Evolutionary conservation across 2,797 vertebrate genomes (phyloP).

Genomic region (Danio choprae): DNA sequence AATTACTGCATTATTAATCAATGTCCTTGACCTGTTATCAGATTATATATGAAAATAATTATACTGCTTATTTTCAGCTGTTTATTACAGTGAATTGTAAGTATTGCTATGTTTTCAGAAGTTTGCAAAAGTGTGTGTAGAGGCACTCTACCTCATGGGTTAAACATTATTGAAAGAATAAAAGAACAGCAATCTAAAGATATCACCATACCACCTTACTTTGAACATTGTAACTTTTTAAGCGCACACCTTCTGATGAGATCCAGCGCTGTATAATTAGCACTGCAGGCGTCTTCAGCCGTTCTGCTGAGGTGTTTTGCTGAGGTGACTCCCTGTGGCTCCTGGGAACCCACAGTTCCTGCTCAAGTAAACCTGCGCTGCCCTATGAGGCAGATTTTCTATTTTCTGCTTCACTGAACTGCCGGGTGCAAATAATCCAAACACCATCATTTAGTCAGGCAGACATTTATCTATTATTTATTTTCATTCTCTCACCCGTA

Average conservation of each 20-base stretch:
- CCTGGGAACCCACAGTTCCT: slow-evolving; percentile 19
- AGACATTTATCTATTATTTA: slow-evolving; percentile 66
- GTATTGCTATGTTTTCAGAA: neutral
- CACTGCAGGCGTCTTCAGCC: neutral
- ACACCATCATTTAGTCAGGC: slow-evolving; percentile 81
- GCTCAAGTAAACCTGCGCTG: slow-evolving; percentile 60
- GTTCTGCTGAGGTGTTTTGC: slow-evolving; percentile 18
- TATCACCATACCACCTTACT: neutral
- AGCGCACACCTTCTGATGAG: neutral
- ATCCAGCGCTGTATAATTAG: slow-evolving; percentile 20
- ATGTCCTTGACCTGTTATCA: neutral
- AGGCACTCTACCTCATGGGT: neutral
- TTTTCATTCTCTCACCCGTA: slow-evolving; percentile 63
- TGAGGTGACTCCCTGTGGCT: slow-evolving; percentile 63
- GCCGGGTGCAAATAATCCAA: slow-evolving; percentile 81
- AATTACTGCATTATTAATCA: too few relatives aligned
- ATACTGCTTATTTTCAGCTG: too few relatives aligned
- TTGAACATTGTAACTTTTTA: neutral
- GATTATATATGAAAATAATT: too few relatives aligned
- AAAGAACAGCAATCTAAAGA: neutral
- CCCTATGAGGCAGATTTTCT: slow-evolving; percentile 77
- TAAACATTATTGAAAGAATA: neutral
- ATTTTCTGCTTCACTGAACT: slow-evolving; percentile 85
- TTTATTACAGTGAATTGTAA: neutral
- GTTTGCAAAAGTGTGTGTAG: neutral